These are phyloP conservation scores for Bellardia pandia DNA, from an alignment of 2,888 invertebrate genomes.

Conservation along the genomic window DNA sequence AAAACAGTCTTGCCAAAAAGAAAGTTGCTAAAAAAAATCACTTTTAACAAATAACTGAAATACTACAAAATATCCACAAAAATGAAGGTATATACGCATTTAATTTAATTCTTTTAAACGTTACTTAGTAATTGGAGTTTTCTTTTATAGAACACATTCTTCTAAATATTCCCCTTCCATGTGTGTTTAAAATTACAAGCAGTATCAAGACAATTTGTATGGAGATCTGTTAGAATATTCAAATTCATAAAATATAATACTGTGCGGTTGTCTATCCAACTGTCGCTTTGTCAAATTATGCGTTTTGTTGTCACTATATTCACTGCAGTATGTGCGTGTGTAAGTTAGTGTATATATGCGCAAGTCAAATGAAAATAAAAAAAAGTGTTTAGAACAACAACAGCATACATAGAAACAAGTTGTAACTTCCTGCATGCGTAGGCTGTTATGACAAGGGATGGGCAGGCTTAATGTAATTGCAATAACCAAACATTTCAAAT, in stretches of 20 bases:
- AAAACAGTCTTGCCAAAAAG: too few relatives aligned
- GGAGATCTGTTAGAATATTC: conserved; percentile 67
- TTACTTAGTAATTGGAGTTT: too few relatives aligned
- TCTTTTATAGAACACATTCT: not conserved
- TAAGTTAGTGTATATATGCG: conserved; percentile 30
- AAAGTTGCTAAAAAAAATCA: too few relatives aligned
- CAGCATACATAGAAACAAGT: conserved; percentile 56
- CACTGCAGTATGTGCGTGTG: not conserved
- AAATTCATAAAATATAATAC: conserved; percentile 69
- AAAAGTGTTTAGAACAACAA: conserved; percentile 52
- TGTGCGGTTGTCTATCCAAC: conserved; percentile 71
- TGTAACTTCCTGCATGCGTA: conserved; percentile 76
- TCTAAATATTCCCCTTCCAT: not conserved
- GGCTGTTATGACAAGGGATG: conserved; percentile 75
- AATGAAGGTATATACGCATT: too few relatives aligned
- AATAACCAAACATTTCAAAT: conserved; percentile 51
- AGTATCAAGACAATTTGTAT: conserved; percentile 71
- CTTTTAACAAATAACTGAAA: too few relatives aligned
- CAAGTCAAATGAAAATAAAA: conserved; percentile 28
- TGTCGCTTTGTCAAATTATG: conserved; percentile 73
- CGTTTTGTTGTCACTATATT: conserved; percentile 66
- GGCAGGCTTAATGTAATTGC: conserved; percentile 74
- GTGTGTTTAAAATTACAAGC: conserved; percentile 41
- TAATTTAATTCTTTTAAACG: not conserved
- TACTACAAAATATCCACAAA: too few relatives aligned